These are phyloP conservation scores for Ceratina calcarata DNA, from an alignment of 1,140 invertebrate genomes.

Conservation along the genomic window DNA sequence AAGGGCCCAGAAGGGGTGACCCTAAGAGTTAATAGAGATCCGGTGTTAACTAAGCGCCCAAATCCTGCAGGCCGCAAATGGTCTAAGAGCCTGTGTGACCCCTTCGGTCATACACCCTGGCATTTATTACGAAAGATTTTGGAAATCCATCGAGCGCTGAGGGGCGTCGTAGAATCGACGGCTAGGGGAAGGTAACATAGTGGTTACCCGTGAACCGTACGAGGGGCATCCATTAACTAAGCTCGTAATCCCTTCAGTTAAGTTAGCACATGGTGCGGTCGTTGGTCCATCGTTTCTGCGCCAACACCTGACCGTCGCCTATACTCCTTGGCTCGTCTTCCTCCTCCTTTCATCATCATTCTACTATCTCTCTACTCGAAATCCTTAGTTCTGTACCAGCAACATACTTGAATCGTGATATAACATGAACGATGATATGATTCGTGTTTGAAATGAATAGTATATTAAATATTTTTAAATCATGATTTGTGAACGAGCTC, in stretches of 20 bases:
- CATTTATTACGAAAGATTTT: constrained; percentile 74
- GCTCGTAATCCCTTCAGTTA: constrained; percentile 77
- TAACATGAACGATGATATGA: no score
- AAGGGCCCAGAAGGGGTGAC: constrained; percentile 11
- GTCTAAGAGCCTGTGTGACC: constrained; percentile 35
- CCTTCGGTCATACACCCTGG: constrained; percentile 63
- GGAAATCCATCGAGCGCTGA: constrained; percentile 72
- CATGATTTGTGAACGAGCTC: not conserved
- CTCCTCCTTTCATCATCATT: constrained; percentile 9
- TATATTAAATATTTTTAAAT: no score
- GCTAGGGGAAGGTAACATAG: constrained; percentile 46
- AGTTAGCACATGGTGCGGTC: constrained; percentile 77
- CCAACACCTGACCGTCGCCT: constrained; percentile 48
- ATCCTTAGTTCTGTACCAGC: not conserved
- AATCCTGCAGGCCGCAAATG: constrained; percentile 57
- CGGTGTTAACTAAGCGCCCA: constrained; percentile 56
- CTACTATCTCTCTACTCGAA: constrained; percentile 1
- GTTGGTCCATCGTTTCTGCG: constrained; percentile 66
- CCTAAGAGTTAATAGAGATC: constrained; percentile 59
- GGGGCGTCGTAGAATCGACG: constrained; percentile 26
- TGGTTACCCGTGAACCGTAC: constrained; percentile 63
- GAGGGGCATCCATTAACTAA: constrained; percentile 77
- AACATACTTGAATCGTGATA: no score
- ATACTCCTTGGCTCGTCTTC: constrained; percentile 33
- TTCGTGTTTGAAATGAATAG: no score